Evolutionary conservation across 1,140 invertebrate species (phyloP).

Genomic region (Drosophila murphyi): DNA sequence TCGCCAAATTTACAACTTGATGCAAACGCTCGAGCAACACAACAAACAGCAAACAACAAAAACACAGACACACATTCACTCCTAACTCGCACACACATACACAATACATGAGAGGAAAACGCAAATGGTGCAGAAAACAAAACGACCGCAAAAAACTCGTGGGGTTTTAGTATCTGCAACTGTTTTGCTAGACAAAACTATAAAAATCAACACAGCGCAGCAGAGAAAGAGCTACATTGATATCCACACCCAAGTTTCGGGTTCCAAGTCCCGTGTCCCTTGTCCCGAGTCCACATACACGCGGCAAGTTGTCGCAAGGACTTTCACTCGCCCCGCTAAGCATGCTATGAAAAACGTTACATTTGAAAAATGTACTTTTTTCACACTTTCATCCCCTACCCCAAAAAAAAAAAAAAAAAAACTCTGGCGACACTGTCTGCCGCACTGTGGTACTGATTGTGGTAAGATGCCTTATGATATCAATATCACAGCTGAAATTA

Average conservation of each 20-base stretch:
- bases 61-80: slow-evolving; percentile 10
- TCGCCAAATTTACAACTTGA: slow-evolving; percentile 84
- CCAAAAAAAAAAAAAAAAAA: background rate
- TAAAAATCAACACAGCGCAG: slow-evolving; percentile 71
- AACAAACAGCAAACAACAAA: slow-evolving; percentile 5
- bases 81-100: slow-evolving; percentile 6
- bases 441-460: slow-evolving; percentile 23
- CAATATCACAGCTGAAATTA: background rate
- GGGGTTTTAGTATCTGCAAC: slow-evolving; percentile 48
- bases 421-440: slow-evolving; percentile 2
- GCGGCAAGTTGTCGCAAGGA: slow-evolving; percentile 40
- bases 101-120: slow-evolving; percentile 45
- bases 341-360: slow-evolving; percentile 66
- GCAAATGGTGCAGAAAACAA: slow-evolving; percentile 83
- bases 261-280: slow-evolving; percentile 4
- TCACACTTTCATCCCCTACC: slow-evolving; percentile 34
- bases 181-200: slow-evolving; percentile 64
- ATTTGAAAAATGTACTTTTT: slow-evolving; percentile 84
- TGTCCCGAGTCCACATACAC: background rate
- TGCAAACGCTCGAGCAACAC: slow-evolving; percentile 52
- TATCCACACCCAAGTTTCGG: slow-evolving; percentile 31
- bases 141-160: slow-evolving; percentile 68
- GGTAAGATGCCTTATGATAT: background rate
- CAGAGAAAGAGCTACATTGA: slow-evolving; percentile 33
- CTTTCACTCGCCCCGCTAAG: slow-evolving; percentile 67